Conservation (phyloP, 2,797 vertebrate species). For the Numenius phaeopus region DNA sequence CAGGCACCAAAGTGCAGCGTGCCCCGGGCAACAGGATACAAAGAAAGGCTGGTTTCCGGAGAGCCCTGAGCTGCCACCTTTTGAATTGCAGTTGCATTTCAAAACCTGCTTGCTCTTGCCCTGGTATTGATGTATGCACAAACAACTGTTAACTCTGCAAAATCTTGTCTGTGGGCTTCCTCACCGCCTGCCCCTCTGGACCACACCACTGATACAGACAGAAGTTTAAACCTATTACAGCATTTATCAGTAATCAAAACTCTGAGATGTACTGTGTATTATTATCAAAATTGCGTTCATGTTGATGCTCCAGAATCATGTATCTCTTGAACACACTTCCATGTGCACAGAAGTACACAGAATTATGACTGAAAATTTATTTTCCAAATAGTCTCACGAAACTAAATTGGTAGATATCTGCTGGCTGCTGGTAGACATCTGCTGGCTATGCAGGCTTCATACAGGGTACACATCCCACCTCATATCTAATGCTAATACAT, state of each 20-base stretch:
- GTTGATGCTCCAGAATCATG: neutral
- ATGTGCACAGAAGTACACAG: neutral
- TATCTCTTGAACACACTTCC: neutral
- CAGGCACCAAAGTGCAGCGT: accelerated
- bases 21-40: accelerated
- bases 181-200: neutral
- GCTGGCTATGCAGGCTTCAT: neutral
- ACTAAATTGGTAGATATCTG: neutral
- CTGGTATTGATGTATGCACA: neutral
- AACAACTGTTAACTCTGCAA: neutral
- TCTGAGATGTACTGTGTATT: neutral
- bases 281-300: neutral
- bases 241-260: neutral
- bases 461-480: neutral
- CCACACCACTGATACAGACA: neutral
- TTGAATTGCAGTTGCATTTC: neutral
- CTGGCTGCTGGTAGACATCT: neutral
- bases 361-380: neutral
- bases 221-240: neutral
- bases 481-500: neutral
- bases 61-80: neutral
- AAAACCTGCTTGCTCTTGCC: neutral
- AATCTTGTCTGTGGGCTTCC: neutral
- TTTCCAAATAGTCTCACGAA: neutral
- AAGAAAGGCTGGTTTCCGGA: neutral